Evolutionary conservation across 30 jellyfish, hydroid and myxozoan genomes (phyloP).

Genomic region (Sanderia malayensis): DNA sequence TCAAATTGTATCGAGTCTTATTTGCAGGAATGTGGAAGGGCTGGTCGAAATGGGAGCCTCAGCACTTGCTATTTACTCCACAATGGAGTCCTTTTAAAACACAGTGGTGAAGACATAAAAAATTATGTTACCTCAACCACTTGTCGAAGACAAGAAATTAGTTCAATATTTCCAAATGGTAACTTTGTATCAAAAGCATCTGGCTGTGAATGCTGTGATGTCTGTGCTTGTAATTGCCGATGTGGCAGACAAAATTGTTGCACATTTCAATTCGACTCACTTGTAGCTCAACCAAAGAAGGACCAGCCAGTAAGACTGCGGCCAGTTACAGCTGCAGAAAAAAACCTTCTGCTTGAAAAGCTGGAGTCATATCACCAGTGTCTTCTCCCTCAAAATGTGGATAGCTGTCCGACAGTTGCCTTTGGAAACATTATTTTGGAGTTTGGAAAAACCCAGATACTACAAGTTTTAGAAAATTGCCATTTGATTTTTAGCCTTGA

Average conservation of each 20-base stretch:
- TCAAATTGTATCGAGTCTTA: conserved; percentile 1
- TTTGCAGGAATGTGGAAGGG: too few species aligned
- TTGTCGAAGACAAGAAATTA: conserved; percentile 14
- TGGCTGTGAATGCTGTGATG: conserved; percentile 22
- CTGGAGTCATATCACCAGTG: background rate
- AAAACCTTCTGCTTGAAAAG: background rate
- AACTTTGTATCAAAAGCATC: background rate
- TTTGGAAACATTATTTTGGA: conserved; percentile 9
- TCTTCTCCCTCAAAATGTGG: conserved; percentile 1
- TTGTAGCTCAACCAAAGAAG: background rate
- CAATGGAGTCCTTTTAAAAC: conserved; percentile 18
- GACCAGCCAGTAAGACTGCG: background rate
- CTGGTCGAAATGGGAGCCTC: background rate
- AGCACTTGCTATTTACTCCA: conserved; percentile 23
- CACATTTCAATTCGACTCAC: background rate
- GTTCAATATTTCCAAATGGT: conserved; percentile 3
- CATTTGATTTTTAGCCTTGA: conserved; percentile 14
- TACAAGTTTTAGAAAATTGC: conserved; percentile 16
- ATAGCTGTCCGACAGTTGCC: conserved; percentile 16
- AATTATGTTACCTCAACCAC: background rate
- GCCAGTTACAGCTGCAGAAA: conserved; percentile 3
- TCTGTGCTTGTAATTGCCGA: conserved; percentile 10
- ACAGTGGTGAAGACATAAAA: conserved; percentile 18
- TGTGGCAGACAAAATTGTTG: background rate
- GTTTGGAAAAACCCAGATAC: conserved; percentile 16